phyloP scores from a whole-genome alignment of 2,888 invertebrate species.

The Campaea margaritaria region DNA sequence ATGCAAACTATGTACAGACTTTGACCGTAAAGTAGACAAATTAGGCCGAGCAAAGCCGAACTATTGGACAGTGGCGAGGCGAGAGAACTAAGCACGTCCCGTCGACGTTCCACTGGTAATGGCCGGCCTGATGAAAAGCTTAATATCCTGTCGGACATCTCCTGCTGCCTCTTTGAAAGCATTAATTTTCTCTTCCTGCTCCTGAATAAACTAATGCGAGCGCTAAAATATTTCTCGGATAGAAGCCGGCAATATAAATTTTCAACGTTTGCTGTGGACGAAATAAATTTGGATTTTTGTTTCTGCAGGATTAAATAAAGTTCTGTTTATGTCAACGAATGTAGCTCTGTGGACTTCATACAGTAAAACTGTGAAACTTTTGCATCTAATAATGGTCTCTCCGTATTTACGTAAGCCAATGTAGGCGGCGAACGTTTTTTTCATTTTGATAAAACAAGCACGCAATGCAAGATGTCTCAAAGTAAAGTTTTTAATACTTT shows the following conservation, averaged over 20 bases:
- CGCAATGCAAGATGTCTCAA: too few species aligned
- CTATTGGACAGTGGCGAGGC: constrained; percentile 42
- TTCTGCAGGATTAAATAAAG: neutral
- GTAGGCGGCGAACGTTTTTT: too few species aligned
- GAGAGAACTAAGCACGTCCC: constrained; percentile 43
- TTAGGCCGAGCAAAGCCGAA: constrained; percentile 45
- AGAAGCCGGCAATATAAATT: constrained; percentile 35
- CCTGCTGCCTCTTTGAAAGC: constrained; percentile 64
- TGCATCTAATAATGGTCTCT: too few species aligned
- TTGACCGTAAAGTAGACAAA: constrained; percentile 49
- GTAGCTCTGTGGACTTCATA: neutral
- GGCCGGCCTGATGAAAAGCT: constrained; percentile 66
- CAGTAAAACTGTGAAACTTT: too few species aligned
- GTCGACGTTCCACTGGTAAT: constrained; percentile 52
- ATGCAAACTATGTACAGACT: constrained; percentile 41
- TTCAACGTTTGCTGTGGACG: constrained; percentile 38
- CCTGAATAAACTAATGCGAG: constrained; percentile 63
- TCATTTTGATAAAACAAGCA: too few species aligned
- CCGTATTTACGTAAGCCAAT: too few species aligned
- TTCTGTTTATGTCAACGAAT: neutral
- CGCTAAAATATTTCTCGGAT: constrained; percentile 39
- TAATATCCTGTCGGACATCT: constrained; percentile 66
- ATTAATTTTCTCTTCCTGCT: constrained; percentile 70
- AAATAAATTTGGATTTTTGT: constrained; percentile 15
- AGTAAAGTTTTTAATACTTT: too few species aligned